Percentiles rank a stretch among this genome's conserved stretches.
Evolutionary conservation across 2,797 vertebrate species (phyloP).

Genomic region (Anguilla megastoma): DNA sequence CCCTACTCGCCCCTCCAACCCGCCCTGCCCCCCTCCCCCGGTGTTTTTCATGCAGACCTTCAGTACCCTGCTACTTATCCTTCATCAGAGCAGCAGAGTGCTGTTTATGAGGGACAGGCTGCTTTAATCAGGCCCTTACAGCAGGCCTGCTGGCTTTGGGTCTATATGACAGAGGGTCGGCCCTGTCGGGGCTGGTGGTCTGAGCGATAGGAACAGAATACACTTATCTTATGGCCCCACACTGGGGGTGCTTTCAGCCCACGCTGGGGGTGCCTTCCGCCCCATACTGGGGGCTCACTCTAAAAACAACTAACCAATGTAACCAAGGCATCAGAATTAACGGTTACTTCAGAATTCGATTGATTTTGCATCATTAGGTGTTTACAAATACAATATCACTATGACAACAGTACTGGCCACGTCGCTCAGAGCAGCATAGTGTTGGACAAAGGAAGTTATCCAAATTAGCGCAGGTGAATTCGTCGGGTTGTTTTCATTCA

Average conservation of each 20-base stretch:
- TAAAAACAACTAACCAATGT: not conserved
- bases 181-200: slow-evolving; percentile 51
- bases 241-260: slow-evolving; percentile 39
- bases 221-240: slow-evolving; percentile 70
- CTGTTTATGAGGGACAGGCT: slow-evolving; percentile 30
- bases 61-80: not conserved
- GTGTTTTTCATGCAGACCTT: not conserved
- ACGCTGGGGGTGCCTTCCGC: slow-evolving; percentile 16
- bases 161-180: slow-evolving; percentile 60
- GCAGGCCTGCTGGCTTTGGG: slow-evolving; percentile 32
- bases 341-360: not conserved
- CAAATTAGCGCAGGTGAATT: not conserved
- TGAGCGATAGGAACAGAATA: slow-evolving; percentile 62
- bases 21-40: not conserved
- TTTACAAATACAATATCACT: not conserved
- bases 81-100: not conserved
- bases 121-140: slow-evolving; percentile 53
- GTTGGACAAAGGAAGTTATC: not conserved
- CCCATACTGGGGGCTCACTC: slow-evolving; percentile 26
- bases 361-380: not conserved
- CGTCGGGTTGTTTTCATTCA: not conserved
- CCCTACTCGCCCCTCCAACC: no score
- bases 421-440: not conserved
- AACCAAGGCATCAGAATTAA: slow-evolving; percentile 18
- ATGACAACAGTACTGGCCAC: not conserved